Evolutionary conservation across 2,888 invertebrate genomes (phyloP).

Genomic region (Harpagoxenus sublaevis): DNA sequence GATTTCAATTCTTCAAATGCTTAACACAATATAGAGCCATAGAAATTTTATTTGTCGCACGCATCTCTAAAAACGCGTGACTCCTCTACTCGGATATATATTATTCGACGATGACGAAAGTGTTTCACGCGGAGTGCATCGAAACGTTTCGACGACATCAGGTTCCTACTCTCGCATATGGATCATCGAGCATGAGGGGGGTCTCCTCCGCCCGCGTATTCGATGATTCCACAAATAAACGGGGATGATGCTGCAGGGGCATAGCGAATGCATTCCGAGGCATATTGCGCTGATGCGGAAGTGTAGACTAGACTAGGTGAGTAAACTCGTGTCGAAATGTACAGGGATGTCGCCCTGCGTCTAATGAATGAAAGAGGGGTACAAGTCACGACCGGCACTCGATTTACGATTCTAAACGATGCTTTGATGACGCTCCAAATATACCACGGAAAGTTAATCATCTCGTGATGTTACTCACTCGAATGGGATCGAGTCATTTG

Average conservation of each 20-base stretch:
- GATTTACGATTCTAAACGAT: constrained; percentile 76
- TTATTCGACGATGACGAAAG: constrained; percentile 30
- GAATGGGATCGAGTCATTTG: constrained; percentile 33
- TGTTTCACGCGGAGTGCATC: constrained; percentile 66
- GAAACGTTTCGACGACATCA: constrained; percentile 81
- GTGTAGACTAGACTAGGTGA: constrained; percentile 27
- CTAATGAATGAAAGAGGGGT: constrained; percentile 53
- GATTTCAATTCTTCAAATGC: not conserved
- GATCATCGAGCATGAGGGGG: constrained; percentile 67
- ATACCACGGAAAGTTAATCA: constrained; percentile 74
- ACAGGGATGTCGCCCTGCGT: constrained; percentile 1
- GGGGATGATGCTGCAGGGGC: constrained; percentile 75
- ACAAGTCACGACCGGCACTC: constrained; percentile 38
- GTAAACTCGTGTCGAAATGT: constrained; percentile 24
- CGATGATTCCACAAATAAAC: constrained; percentile 26
- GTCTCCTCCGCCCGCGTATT: constrained; percentile 33
- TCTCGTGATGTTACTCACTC: constrained; percentile 69
- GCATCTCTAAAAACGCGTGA: not conserved
- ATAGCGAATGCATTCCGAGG: constrained; percentile 74
- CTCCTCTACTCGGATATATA: not conserved
- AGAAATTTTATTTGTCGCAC: not conserved
- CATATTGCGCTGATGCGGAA: constrained; percentile 71
- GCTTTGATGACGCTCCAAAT: constrained; percentile 76
- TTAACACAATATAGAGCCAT: not conserved
- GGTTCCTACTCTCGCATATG: constrained; percentile 78